Base-by-base conservation (phyloP, 2,113 vertebrate genomes). In the Tenebrosternarchus preto region DNA sequence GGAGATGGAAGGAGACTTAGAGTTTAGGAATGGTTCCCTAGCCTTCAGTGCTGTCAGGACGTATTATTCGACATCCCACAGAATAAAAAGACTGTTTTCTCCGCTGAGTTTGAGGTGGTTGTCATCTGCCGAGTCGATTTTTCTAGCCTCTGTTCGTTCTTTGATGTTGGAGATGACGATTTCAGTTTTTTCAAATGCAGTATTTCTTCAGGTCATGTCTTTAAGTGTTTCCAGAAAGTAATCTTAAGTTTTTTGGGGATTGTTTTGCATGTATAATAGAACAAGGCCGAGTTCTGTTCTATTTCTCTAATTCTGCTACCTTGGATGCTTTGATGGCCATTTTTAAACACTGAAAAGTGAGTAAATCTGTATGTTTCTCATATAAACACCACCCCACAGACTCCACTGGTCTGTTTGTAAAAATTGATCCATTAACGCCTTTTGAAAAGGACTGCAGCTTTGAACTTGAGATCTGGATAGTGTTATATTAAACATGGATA, bases 41-140 rank as follows among this genome's bases (percentile, higher is more conserved):
- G 16, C 60, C 53, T 57, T 74, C 60, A 43, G 9, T 24, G 53
- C 59, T 76, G 74, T 76, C 74, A 53, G 74, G 19, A 9, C 25
- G 50, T 19, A 76, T 76, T 53, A 76, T 61, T 43, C 43, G 15
- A 50, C 1, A 50, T 9, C 5, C 12, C 43, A 50, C 43, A 50
- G 43, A 15, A 50, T 50, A 50, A 15, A 50, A 50, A 50, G 11
- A 12, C 43, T 15, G 43, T 15, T 11, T 15, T 50, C 12, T 50
- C 43, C 43, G 11, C 43, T 12, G 43, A 43, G 39, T 33, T 22
- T n/a, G 9, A 55, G 17, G 57, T 57, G 12, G 4, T 6, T 59
- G 71, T 36, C 53, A 33, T 75, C 57, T 75, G 15, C 19, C 29
- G 57, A 27, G n/a, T 19, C 8, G 22, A 24, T 22, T 22, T 22